Conservation (phyloP, 64 coral and sea anemone species). For the Dendrophyllia cribrosa region DNA sequence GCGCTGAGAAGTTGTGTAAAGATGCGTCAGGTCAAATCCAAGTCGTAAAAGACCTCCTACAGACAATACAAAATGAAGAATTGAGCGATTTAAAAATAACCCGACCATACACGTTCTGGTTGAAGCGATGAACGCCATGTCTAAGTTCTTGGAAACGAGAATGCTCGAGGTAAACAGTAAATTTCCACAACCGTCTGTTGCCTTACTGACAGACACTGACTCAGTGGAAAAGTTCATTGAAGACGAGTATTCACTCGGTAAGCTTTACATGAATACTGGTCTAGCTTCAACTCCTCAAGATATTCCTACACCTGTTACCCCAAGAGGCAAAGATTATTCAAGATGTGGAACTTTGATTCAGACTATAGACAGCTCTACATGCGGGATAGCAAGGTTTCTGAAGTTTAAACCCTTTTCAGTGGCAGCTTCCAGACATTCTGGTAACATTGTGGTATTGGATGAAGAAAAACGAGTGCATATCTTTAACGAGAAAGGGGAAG, state of each 20-base stretch:
- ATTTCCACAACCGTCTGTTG: neutral
- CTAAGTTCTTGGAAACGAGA: neutral
- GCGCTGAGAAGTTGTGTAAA: constrained; percentile 5
- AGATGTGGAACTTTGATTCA: constrained; percentile 49
- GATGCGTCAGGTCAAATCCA: constrained; percentile 50
- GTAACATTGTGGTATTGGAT: constrained; percentile 62
- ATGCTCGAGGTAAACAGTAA: constrained; percentile 8
- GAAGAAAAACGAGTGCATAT: constrained; percentile 62
- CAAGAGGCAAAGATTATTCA: neutral
- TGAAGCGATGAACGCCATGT: constrained; percentile 31
- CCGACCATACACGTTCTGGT: constrained; percentile 49
- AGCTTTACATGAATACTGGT: neutral
- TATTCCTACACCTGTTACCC: too few relatives aligned
- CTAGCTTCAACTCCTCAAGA: neutral
- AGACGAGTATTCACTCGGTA: constrained; percentile 8
- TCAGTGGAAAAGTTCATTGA: constrained; percentile 2
- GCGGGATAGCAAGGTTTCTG: neutral
- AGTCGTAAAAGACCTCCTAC: constrained; percentile 47
- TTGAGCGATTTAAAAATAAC: constrained; percentile 30
- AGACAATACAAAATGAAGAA: neutral
- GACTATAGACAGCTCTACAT: constrained; percentile 14
- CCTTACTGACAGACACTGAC: constrained; percentile 5
- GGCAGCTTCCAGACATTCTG: constrained; percentile 58
- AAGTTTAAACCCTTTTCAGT: constrained; percentile 66
- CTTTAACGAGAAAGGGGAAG: constrained; percentile 45